A percentile compares a stretch with the other conserved stretches of the same genome.
phyloP scores from a whole-genome alignment of 2,113 vertebrate species.

The Coturnix japonica region DNA sequence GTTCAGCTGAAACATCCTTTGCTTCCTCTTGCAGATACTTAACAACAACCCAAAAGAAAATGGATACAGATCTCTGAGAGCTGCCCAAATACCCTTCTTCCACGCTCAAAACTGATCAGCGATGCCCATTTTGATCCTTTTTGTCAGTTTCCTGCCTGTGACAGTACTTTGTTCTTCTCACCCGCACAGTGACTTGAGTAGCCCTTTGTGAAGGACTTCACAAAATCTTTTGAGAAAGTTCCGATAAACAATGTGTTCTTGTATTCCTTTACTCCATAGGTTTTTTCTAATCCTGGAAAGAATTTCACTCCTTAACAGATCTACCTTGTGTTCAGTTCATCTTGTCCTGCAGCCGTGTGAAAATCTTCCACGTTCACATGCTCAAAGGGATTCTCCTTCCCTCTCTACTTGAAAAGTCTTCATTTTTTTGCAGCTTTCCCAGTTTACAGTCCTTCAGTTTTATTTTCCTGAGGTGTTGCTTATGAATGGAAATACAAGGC shows the following conservation, averaged over 20 bases:
- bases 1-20: not conserved
- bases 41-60: not conserved
- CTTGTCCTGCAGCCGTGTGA: constrained; percentile 12
- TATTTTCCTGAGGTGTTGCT: not conserved
- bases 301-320: constrained; percentile 29
- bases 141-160: not conserved
- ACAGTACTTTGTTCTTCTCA: constrained; percentile 50
- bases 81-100: not conserved
- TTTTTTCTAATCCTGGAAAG: constrained; percentile 48
- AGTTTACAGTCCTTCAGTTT: not conserved
- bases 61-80: not conserved
- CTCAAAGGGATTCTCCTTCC: not conserved
- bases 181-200: constrained; percentile 22
- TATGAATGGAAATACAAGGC: not conserved
- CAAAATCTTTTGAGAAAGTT: constrained; percentile 38
- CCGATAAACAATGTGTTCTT: constrained; percentile 39
- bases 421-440: not conserved
- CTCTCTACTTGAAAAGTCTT: not conserved
- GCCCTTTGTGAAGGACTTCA: constrained; percentile 41
- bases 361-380: not conserved
- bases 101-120: not conserved
- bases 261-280: not conserved
- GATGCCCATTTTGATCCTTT: not conserved
- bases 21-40: not conserved
- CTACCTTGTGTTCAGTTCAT: constrained; percentile 51